A percentile compares a stretch with the other conserved stretches of the same genome.
phyloP scores from a whole-genome alignment of 2,888 invertebrate genomes.

The Rambutsinella grinnellia region DNA sequence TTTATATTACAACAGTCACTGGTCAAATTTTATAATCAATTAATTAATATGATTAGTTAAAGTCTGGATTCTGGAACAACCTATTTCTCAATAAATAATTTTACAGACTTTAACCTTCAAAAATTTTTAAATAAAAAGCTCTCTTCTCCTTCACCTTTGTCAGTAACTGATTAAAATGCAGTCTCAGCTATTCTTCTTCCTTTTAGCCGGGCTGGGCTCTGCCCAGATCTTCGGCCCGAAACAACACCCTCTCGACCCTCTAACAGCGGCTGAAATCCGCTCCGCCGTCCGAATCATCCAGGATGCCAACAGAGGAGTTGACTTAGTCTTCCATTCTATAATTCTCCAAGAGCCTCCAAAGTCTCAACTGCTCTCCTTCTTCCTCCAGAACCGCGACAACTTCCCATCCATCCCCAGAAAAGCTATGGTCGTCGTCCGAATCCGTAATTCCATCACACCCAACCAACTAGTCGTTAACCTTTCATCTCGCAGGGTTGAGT shows the following conservation, averaged over 20 bases:
- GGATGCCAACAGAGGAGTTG: constrained; percentile 7
- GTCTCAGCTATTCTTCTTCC: too few relatives aligned
- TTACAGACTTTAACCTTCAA: too few relatives aligned
- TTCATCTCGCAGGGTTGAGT: constrained; percentile 2
- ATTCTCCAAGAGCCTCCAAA: constrained; percentile 32
- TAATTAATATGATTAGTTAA: too few relatives aligned
- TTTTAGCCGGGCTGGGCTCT: too few relatives aligned
- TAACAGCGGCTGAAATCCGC: constrained; percentile 24
- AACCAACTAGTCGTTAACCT: constrained; percentile 27
- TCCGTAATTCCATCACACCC: constrained; percentile 1
- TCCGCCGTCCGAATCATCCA: constrained; percentile 8
- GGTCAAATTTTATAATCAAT: too few relatives aligned
- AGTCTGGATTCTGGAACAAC: too few relatives aligned
- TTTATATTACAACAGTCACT: too few relatives aligned
- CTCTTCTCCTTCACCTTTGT: too few relatives aligned
- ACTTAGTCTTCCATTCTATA: constrained; percentile 18
- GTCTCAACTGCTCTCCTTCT: constrained; percentile 11
- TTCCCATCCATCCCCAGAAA: constrained; percentile 8
- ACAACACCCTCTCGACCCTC: constrained; percentile 39
- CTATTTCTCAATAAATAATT: too few relatives aligned
- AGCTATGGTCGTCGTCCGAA: constrained; percentile 17
- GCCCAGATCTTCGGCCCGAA: too few relatives aligned
- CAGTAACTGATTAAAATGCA: too few relatives aligned
- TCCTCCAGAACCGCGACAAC: constrained; percentile 7
- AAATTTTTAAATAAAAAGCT: too few relatives aligned